Percentiles rank a stretch among this genome's conserved stretches.
Evolutionary conservation across 1,140 invertebrate genomes (phyloP).

Genomic region (Anadara kagoshimensis): DNA sequence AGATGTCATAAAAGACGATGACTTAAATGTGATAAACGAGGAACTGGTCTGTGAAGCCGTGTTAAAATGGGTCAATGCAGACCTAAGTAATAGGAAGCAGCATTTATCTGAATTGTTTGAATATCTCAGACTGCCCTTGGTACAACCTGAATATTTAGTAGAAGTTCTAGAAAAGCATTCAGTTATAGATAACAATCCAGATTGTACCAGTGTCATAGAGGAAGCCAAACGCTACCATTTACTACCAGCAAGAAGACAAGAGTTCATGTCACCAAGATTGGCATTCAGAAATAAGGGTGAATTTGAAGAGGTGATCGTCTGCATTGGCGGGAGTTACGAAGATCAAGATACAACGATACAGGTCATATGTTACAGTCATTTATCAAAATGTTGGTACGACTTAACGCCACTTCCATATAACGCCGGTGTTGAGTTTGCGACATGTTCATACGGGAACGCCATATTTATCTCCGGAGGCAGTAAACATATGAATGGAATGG

Average conservation of each 20-base stretch:
- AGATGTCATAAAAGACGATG: slow-evolving; percentile 49
- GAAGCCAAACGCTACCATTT: slow-evolving; percentile 42
- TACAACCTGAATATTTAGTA: slow-evolving; percentile 37
- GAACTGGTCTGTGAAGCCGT: slow-evolving; percentile 54
- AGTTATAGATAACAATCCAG: not conserved
- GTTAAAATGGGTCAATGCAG: slow-evolving; percentile 49
- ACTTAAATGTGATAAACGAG: slow-evolving; percentile 58
- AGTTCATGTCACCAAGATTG: slow-evolving; percentile 35
- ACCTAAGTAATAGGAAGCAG: slow-evolving; percentile 21
- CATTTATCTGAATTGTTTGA: slow-evolving; percentile 42
- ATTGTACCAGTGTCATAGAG: slow-evolving; percentile 18
- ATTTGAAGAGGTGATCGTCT: slow-evolving; percentile 37
- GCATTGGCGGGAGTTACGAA: slow-evolving; percentile 23
- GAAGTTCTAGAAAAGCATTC: slow-evolving; percentile 16
- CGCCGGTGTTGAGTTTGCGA: slow-evolving; percentile 51
- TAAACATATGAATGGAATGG: slow-evolving; percentile 43
- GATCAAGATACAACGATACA: slow-evolving; percentile 49
- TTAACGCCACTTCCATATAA: slow-evolving; percentile 45
- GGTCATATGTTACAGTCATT: slow-evolving; percentile 30
- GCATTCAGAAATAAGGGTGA: slow-evolving; percentile 25
- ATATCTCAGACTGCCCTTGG: slow-evolving; percentile 55
- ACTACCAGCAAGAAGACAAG: slow-evolving; percentile 39
- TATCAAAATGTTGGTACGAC: slow-evolving; percentile 42
- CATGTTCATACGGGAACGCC: slow-evolving; percentile 51
- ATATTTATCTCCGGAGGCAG: slow-evolving; percentile 54